Base-by-base conservation (phyloP, 2,113 vertebrate species). In the Okapia johnstoni region DNA sequence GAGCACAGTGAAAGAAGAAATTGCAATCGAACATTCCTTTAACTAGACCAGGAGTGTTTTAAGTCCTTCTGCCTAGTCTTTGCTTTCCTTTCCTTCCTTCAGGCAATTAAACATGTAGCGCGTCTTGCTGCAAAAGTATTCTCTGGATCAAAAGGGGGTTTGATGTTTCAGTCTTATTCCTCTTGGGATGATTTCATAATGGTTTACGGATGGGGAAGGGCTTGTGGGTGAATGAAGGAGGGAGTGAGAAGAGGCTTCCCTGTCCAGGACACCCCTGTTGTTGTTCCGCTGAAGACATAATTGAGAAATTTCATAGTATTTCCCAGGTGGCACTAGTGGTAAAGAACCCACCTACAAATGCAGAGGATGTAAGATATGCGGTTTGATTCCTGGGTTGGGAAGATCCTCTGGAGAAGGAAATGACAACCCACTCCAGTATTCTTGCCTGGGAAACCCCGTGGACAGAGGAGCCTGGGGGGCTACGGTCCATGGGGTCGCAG, bases 141-240 rank as follows among this genome's bases (percentile, higher is more conserved):
- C 55, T 88, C 61, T n/a, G 77, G 73, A 97, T 96, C 96, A 95
- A 90, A 97, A 92, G 73, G 33, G 6, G 4, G 87, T 94, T 90
- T 97, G 92, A 97, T 97, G 84, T 95, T 95, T 97, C 50, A n/a
- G 36, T 40, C 73, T 98, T 48, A 43, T 13, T 97, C 80, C 57
- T 81, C 92, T 77, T 52, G 73, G 50, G 90, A 13, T 52, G 52
- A 57, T 93, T 96, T 81, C 76, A 40, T 88, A 89, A 83, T 54
- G 80, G 92, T 36, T 87, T 94, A 52, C 70, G 6, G 40, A 90
- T n/a, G 26, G 30, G 1, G 23, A 2, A 40, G n/a, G 4, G 9
- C 14, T 80, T 16, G 50, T 7, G 33, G 46, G 30, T 30, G 3
- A 25, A 25, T 46, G 28, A 21, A 33, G 10, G 2, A 48, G 77